Conservation (phyloP, 2,888 invertebrate genomes). For the Xanthorhoe spadicearia region DNA sequence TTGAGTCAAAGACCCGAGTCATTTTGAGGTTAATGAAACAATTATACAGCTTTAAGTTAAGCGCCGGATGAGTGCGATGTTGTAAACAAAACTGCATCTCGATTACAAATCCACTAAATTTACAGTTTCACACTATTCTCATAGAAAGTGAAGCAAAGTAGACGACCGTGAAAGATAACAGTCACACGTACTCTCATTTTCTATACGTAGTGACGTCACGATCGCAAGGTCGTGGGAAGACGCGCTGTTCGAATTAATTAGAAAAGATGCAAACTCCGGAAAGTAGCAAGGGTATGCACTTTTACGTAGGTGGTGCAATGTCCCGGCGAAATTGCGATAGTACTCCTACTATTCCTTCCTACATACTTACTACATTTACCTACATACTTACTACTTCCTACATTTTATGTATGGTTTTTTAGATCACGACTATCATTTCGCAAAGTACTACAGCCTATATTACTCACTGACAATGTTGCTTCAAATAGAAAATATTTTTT, state of each 20-base stretch:
- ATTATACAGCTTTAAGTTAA: no score
- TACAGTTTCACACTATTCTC: not conserved
- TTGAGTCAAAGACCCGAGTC: no score
- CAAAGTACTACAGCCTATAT: no score
- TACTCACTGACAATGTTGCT: no score
- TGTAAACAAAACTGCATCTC: not conserved
- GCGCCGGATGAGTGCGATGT: no score
- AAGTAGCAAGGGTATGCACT: slow-evolving; percentile 26
- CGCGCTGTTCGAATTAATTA: slow-evolving; percentile 28
- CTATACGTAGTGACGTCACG: slow-evolving; percentile 18
- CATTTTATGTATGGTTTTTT: no score
- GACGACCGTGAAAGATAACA: slow-evolving; percentile 27
- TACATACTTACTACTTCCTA: no score
- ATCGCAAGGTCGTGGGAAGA: slow-evolving; percentile 32
- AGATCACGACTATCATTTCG: no score
- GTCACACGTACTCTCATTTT: slow-evolving; percentile 8
- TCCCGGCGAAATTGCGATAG: slow-evolving; percentile 19
- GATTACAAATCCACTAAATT: not conserved
- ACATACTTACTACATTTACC: no score
- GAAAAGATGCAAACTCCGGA: slow-evolving; percentile 33
- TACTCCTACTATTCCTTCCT: slow-evolving; percentile 6
- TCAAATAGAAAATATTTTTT: no score
- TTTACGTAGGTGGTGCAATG: slow-evolving; percentile 26
- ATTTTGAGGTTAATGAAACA: no score
- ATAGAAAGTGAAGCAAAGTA: slow-evolving; percentile 22